These are phyloP conservation scores for Aleiodes testaceus DNA, from an alignment of 2,888 invertebrate genomes.

Conservation along the genomic window DNA sequence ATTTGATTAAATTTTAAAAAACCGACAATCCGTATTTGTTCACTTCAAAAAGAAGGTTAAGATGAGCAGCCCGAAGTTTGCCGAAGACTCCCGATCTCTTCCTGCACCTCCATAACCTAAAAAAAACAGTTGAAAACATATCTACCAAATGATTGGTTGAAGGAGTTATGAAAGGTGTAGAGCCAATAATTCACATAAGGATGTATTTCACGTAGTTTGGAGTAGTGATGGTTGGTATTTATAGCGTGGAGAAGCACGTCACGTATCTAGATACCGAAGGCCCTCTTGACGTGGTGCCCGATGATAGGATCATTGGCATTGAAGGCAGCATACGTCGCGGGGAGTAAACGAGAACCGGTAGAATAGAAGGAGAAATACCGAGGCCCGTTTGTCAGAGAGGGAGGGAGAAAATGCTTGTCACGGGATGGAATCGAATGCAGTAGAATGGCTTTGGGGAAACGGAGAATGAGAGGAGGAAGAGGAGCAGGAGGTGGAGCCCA, in stretches of 20 bases:
- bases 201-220: background rate
- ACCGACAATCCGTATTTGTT: too few species aligned
- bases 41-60: too few species aligned
- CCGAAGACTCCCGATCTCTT: too few species aligned
- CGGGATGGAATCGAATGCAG: slow-evolving; percentile 24
- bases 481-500: background rate
- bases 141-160: too few species aligned
- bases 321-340: slow-evolving; percentile 33
- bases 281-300: slow-evolving; percentile 9
- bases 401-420: background rate
- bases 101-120: too few species aligned
- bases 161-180: background rate
- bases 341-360: background rate
- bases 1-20: too few species aligned
- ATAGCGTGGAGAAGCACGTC: slow-evolving; percentile 3
- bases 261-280: slow-evolving; percentile 11
- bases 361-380: background rate
- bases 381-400: background rate
- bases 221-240: slow-evolving; percentile 6
- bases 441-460: slow-evolving; percentile 18
- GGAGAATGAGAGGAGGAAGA: too few species aligned
- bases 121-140: background rate
- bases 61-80: too few species aligned
- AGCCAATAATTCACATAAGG: slow-evolving; percentile 1
- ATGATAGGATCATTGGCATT: slow-evolving; percentile 29